phyloP scores from a whole-genome alignment of 2,888 invertebrate species.

The Odiellus spinosus region DNA sequence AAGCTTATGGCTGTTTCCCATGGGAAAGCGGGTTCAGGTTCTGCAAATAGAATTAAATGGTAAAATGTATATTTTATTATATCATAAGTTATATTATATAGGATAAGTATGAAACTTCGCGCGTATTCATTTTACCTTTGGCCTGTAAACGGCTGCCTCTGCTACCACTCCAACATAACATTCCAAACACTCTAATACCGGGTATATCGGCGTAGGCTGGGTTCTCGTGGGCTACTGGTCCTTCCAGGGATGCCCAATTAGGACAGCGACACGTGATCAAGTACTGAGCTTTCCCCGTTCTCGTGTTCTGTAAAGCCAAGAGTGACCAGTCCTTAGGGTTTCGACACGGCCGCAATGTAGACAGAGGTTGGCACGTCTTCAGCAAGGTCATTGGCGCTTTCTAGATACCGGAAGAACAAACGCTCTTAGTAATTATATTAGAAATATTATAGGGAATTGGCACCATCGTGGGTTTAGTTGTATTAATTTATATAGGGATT shows the following conservation, averaged over 20 bases:
- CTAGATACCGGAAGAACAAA: too few relatives aligned
- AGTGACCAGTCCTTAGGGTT: slow-evolving; percentile 81
- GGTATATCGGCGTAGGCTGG: slow-evolving; percentile 86
- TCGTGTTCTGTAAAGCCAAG: slow-evolving; percentile 71
- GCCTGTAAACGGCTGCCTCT: slow-evolving; percentile 12
- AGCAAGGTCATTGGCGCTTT: slow-evolving; percentile 45
- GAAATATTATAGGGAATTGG: too few relatives aligned
- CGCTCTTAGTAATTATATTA: too few relatives aligned
- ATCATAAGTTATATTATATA: too few relatives aligned
- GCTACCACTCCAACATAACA: slow-evolving; percentile 50
- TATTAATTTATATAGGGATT: too few relatives aligned
- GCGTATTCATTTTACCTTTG: slow-evolving; percentile 13
- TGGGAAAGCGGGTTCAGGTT: slow-evolving; percentile 1
- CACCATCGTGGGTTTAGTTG: too few relatives aligned
- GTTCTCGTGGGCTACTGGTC: slow-evolving; percentile 84
- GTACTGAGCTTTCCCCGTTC: slow-evolving; percentile 86
- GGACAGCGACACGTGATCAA: slow-evolving; percentile 82
- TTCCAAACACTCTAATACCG: slow-evolving; percentile 80
- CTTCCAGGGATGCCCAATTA: slow-evolving; percentile 66
- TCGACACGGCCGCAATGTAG: slow-evolving; percentile 73
- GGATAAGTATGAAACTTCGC: too few relatives aligned
- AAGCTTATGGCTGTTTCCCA: not conserved
- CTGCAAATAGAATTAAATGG: not conserved
- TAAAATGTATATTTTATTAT: not conserved
- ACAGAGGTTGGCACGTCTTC: slow-evolving; percentile 83